Base-by-base conservation (phyloP, 2,888 invertebrate species). In the Campoplex nolae region DNA sequence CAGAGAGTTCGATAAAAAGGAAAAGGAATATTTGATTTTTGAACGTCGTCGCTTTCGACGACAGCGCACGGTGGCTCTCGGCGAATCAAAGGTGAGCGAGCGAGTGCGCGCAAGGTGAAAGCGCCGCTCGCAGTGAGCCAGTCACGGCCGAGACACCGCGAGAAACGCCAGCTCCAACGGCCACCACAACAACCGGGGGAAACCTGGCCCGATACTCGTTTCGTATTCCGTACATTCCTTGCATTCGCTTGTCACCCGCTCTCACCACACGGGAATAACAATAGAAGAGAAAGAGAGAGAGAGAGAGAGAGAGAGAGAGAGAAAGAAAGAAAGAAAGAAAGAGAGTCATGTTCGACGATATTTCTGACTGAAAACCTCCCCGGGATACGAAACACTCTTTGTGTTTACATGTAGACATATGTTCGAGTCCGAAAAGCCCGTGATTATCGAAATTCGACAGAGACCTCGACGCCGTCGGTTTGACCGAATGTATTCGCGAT, bases 111-210 rank as follows among this genome's bases (percentile, higher is more conserved):
- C 91, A 92, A 93, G 93, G 93, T 94, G 94, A 93, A 93, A 94
- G 93, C 94, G 92, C 91, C 91, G 92, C 92, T 92, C 92, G 92
- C 90, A 11, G 58, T 76, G 90, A 91, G 90, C 91, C 93, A 94
- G 94, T 94, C 93, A 93, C 93, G 93, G 93, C 92, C 93, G 94
- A 92, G 91, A 92, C 93, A 91, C 93, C 91, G 91, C 90, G 89
- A 91, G 90, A 91, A 87, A 90, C 90, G 90, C 78, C 62, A 65
- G 73, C 73, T 11, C n/a, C 62, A 62, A 62, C 62, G 32, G 32
- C 54, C 51, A 51, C 51, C 51, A 18, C 8, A 35, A 8, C 16
- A 73, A 51, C 51, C n/a, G 51, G 58, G 70, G 56, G 28, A 68
- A 42, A 75, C 65, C 51, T 48, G 48, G 71, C 38, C 38, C 28